Evolutionary conservation across 1,140 invertebrate species (phyloP), one percentile per base, ranked within the genome.

Genomic region (Gonatopus flavifemur): DNA sequence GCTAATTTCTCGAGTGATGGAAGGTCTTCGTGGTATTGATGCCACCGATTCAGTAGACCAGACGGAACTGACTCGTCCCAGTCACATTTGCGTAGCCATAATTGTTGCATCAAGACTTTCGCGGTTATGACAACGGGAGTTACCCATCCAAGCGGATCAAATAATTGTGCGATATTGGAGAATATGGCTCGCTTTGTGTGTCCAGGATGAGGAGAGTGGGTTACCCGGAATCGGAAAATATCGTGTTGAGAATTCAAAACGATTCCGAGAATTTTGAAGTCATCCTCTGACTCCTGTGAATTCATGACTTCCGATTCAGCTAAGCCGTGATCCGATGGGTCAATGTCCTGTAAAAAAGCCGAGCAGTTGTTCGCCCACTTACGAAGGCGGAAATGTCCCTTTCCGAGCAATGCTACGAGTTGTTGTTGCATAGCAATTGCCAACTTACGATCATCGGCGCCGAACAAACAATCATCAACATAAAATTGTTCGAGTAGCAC

Each of bases 321-420:
- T 2, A 41, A 8, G 0, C 25, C 15, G 12, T 30, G 25, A 12
- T 30, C 10, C 2, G 4, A 10, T 1, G 1, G 0, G 2, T n/a
- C 5, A 4, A 30, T 42, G 3, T 30, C 24, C 1, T 1, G 0
- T 10, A 42, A n/a, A 0, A 42, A 19, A 1, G 1, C 0, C 1
- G 15, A 6, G 3, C 5, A 40, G 15, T 42, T 30, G 4, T 28
- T 42, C 0, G 40, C 15, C 40, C 40, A 42, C 2, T 42, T 42
- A 8, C 25, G 7, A 1, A 30, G 15, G 1, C 20, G 5, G 4
- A 42, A 42, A n/a, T n/a, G n/a, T n/a, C 0, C 16, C 9, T 0
- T 28, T 28, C 2, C 1, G n/a, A 1, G 10, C 0, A 42, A 2
- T 0, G 9, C 2, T 0, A 19, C 2, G 8, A 3, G 7, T 0